These are phyloP conservation scores for Cylas formicarius DNA, from an alignment of 1,140 invertebrate genomes.

Conservation along the genomic window DNA sequence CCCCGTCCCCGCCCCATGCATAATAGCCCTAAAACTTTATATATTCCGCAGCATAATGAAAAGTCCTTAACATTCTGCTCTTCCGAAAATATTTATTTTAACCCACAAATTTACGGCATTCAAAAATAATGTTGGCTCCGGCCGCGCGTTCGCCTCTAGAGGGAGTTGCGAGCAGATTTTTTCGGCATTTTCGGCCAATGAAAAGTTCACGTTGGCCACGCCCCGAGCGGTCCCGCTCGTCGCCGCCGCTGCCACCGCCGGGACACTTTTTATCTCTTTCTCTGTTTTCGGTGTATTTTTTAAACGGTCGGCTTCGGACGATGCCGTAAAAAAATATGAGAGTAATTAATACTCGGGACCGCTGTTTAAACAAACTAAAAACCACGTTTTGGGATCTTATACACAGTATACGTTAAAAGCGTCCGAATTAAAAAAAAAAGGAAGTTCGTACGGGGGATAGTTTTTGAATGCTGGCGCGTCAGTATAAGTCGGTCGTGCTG, in stretches of 20 bases:
- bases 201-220: slow-evolving; percentile 36
- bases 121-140: slow-evolving; percentile 43
- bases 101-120: slow-evolving; percentile 43
- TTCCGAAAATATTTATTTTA: slow-evolving; percentile 44
- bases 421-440: too few species aligned
- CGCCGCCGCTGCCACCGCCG: slow-evolving; percentile 27
- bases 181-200: slow-evolving; percentile 42
- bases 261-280: slow-evolving; percentile 33
- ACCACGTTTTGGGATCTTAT: slow-evolving; percentile 32
- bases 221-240: too few species aligned
- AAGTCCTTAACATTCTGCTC: slow-evolving; percentile 45
- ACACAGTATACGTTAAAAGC: too few species aligned
- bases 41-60: slow-evolving; percentile 41
- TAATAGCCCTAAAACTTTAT: slow-evolving; percentile 42
- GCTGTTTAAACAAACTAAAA: slow-evolving; percentile 42
- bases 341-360: slow-evolving; percentile 41
- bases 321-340: slow-evolving; percentile 38
- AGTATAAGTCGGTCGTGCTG: too few species aligned
- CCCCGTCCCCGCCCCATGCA: slow-evolving; percentile 32
- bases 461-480: too few species aligned
- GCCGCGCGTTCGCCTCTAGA: slow-evolving; percentile 33
- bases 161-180: slow-evolving; percentile 38
- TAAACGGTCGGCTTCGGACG: slow-evolving; percentile 38
- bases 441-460: too few species aligned
- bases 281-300: slow-evolving; percentile 29